A percentile compares a stretch with the other conserved stretches of the same genome.
Evolutionary conservation across 2,797 vertebrate genomes (phyloP).

Genomic region (Lagorchestes hirsutus): DNA sequence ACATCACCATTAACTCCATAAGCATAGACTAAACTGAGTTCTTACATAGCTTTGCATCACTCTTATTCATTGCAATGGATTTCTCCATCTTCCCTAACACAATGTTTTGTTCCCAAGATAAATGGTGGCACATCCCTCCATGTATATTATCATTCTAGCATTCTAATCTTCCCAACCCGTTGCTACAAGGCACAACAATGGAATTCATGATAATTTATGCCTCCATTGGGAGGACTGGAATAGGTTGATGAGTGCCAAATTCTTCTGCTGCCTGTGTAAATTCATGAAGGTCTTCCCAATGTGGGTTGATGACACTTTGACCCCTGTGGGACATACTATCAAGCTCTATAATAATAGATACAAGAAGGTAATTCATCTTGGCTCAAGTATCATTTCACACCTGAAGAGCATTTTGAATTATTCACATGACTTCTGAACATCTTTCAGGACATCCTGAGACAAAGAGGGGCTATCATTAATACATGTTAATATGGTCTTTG

Average conservation of each 20-base stretch:
- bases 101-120: background rate
- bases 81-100: background rate
- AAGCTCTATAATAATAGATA: background rate
- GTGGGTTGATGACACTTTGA: background rate
- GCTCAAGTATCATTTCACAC: conserved; percentile 3
- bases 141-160: background rate
- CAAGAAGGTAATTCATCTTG: conserved; percentile 47
- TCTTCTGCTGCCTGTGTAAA: background rate
- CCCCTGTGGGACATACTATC: background rate
- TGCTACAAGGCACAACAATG: background rate
- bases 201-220: background rate
- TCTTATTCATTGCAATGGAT: background rate
- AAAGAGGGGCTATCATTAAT: background rate
- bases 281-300: background rate
- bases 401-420: conserved; percentile 30
- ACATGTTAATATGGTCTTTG: conserved; percentile 39
- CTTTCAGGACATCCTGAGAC: conserved; percentile 5
- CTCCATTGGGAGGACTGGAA: background rate
- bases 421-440: conserved; percentile 48
- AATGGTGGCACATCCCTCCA: background rate
- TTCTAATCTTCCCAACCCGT: background rate
- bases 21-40: background rate
- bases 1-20: background rate
- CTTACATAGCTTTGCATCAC: background rate
- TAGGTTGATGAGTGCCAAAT: background rate